phyloP scores from a whole-genome alignment of 2,113 vertebrate species.

The Chaenogobius annularis region DNA sequence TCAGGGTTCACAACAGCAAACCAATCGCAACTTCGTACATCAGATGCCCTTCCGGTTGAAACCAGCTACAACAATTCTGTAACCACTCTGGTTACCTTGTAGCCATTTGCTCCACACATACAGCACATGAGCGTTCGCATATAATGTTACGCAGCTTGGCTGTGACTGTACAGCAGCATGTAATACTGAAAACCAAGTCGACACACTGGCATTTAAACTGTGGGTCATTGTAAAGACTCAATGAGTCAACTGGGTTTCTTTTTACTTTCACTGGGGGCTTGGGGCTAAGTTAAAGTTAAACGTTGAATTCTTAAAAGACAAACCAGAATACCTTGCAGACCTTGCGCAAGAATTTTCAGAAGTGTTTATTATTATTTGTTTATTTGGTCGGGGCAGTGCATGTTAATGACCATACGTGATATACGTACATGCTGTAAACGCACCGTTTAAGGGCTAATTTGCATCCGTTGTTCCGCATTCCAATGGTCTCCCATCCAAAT shows the following conservation, averaged over 20 bases:
- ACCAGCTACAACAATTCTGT: conserved; percentile 12
- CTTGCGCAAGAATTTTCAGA: too few relatives aligned
- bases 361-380: too few relatives aligned
- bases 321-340: too few relatives aligned
- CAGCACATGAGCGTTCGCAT: conserved; percentile 33
- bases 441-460: too few relatives aligned
- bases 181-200: conserved; percentile 41
- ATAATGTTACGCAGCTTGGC: conserved; percentile 30
- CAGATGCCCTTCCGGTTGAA: neutral
- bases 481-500: too few relatives aligned
- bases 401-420: too few relatives aligned
- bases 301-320: neutral
- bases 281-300: neutral
- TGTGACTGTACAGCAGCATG: conserved; percentile 36
- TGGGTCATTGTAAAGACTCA: conserved; percentile 32
- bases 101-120: conserved; percentile 26
- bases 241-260: conserved; percentile 13
- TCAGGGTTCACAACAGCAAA: neutral
- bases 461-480: too few relatives aligned
- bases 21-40: neutral
- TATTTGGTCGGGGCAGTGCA: too few relatives aligned
- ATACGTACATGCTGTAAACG: too few relatives aligned
- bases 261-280: conserved; percentile 4
- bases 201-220: conserved; percentile 43
- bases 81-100: conserved; percentile 2